phyloP scores from a whole-genome alignment of 2,888 invertebrate species.

The Leptopilina drosophilae region DNA sequence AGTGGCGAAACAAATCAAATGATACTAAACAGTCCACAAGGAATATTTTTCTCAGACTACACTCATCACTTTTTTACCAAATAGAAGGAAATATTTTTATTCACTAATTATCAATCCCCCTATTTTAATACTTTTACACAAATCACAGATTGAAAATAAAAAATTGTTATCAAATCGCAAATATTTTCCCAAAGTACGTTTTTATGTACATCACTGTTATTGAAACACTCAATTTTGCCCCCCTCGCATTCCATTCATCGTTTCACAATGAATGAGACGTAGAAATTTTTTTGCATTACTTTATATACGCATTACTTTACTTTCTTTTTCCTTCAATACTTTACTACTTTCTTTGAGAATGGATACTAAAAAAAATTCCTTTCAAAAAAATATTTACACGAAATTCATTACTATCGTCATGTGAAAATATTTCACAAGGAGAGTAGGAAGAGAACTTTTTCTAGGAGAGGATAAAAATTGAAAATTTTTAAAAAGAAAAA shows the following conservation, averaged over 20 bases:
- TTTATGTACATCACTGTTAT: not conserved
- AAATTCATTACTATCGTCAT: too few relatives aligned
- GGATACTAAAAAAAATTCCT: too few relatives aligned
- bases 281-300: not conserved
- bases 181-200: not conserved
- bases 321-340: too few relatives aligned
- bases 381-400: too few relatives aligned
- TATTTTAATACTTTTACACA: not conserved
- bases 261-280: not conserved
- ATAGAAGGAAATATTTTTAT: not conserved
- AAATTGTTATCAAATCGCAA: not conserved
- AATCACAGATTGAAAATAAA: not conserved
- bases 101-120: not conserved
- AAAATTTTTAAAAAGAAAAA: not conserved
- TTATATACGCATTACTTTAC: not conserved
- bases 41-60: not conserved
- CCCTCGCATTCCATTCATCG: not conserved
- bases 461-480: too few relatives aligned
- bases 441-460: too few relatives aligned
- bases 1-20: not conserved
- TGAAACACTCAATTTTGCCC: not conserved
- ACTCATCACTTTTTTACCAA: not conserved
- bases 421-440: too few relatives aligned
- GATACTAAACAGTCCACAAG: not conserved
- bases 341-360: too few relatives aligned